These are phyloP conservation scores for Periparus ater DNA, from an alignment of 2,797 vertebrate genomes.

Conservation along the genomic window DNA sequence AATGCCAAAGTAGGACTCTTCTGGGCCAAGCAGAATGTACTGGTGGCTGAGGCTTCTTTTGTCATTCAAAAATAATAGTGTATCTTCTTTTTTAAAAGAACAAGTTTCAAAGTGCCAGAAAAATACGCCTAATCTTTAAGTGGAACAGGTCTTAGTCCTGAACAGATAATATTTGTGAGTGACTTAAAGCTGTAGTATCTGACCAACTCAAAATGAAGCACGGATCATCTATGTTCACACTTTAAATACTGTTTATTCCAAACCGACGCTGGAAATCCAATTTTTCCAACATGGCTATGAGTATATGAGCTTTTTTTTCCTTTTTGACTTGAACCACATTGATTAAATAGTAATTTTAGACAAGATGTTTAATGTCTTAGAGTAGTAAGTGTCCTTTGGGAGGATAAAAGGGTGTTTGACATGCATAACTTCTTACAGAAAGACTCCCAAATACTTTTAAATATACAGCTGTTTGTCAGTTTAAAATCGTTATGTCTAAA, in stretches of 20 bases:
- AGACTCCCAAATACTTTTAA: not conserved
- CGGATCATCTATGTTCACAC: not conserved
- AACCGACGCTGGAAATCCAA: not conserved
- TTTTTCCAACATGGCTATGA: not conserved
- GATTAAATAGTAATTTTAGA: not conserved
- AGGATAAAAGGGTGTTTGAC: not conserved
- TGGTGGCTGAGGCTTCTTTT: not conserved
- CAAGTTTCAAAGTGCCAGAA: not conserved
- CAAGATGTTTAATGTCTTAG: not conserved
- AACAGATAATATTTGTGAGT: not conserved
- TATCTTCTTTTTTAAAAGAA: not conserved
- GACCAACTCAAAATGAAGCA: not conserved
- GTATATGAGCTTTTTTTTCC: not conserved
- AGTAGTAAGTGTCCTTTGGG: not conserved
- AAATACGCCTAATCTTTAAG: not conserved
- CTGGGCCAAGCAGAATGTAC: not conserved
- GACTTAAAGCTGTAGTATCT: not conserved
- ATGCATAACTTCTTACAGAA: not conserved
- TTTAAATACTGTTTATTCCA: not conserved
- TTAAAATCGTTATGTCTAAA: not conserved
- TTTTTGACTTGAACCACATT: not conserved
- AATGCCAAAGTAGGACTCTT: not conserved
- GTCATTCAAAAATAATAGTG: not conserved
- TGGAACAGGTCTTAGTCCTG: not conserved
- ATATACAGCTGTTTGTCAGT: not conserved